These are phyloP conservation scores for Eumacrocentrus americanus DNA, from an alignment of 2,888 invertebrate species.

Conservation along the genomic window DNA sequence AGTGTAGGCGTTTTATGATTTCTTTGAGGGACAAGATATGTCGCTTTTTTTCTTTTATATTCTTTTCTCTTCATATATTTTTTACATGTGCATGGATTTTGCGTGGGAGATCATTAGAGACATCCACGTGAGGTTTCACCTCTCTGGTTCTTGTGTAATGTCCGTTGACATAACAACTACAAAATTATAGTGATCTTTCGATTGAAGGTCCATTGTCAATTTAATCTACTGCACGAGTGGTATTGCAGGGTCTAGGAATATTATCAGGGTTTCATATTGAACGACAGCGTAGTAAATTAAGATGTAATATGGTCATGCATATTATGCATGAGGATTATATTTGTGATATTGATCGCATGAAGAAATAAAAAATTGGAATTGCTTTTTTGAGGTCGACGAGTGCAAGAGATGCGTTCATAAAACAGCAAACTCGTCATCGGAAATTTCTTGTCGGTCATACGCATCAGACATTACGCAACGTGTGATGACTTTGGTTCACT, in stretches of 20 bases:
- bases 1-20: background rate
- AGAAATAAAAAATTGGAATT: conserved; percentile 7
- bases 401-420: conserved; percentile 1
- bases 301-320: background rate
- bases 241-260: background rate
- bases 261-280: background rate
- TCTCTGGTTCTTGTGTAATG: conserved; percentile 24
- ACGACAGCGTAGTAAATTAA: no score
- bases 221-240: conserved; percentile 7
- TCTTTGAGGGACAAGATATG: background rate
- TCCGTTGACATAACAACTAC: conserved; percentile 11
- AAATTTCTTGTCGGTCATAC: conserved; percentile 10
- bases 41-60: background rate
- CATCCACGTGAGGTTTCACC: conserved; percentile 25
- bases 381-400: conserved; percentile 7
- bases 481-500: conserved; percentile 32
- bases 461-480: conserved; percentile 35
- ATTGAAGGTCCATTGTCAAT: conserved; percentile 12
- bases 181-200: conserved; percentile 12
- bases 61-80: conserved; percentile 1
- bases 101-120: conserved; percentile 12
- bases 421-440: conserved; percentile 4
- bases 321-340: background rate
- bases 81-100: conserved; percentile 1
- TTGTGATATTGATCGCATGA: background rate